Percentiles rank a stretch among this genome's conserved stretches.
These are phyloP conservation scores for Graptemys geographica DNA, from an alignment of 2,797 vertebrate genomes.

Conservation along the genomic window DNA sequence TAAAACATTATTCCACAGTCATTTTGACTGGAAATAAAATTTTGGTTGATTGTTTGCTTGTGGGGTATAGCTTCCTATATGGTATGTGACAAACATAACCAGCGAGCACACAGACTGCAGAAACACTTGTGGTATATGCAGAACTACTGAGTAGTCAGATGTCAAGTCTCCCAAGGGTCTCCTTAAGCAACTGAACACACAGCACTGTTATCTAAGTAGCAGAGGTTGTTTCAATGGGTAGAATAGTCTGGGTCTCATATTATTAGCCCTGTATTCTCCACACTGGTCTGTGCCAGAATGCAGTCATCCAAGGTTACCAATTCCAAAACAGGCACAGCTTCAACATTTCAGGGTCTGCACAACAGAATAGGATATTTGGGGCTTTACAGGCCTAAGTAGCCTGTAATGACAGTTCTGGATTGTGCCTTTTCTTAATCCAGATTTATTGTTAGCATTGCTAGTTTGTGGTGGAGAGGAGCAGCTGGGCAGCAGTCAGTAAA, in stretches of 20 bases:
- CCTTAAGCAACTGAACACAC: not conserved
- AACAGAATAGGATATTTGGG: not conserved
- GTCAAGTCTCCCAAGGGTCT: not conserved
- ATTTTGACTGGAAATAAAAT: not conserved
- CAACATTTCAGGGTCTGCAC: not conserved
- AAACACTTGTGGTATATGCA: not conserved
- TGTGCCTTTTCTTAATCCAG: conserved; percentile 1
- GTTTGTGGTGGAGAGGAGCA: not conserved
- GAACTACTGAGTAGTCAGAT: not conserved
- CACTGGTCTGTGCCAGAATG: not conserved
- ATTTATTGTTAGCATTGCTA: not conserved
- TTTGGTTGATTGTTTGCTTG: not conserved
- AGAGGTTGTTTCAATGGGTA: not conserved
- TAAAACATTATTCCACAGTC: not conserved
- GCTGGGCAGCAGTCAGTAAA: not conserved
- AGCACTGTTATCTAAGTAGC: not conserved
- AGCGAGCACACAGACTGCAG: not conserved
- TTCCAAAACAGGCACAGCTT: not conserved
- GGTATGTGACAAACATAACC: not conserved
- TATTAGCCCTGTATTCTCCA: not conserved
- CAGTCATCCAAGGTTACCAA: not conserved
- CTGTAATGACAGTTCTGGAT: not conserved
- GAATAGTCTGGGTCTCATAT: not conserved
- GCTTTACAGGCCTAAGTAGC: not conserved
- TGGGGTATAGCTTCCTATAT: not conserved